Evolutionary conservation across 2,113 vertebrate genomes (phyloP).

Genomic region (Phasianus colchicus): DNA sequence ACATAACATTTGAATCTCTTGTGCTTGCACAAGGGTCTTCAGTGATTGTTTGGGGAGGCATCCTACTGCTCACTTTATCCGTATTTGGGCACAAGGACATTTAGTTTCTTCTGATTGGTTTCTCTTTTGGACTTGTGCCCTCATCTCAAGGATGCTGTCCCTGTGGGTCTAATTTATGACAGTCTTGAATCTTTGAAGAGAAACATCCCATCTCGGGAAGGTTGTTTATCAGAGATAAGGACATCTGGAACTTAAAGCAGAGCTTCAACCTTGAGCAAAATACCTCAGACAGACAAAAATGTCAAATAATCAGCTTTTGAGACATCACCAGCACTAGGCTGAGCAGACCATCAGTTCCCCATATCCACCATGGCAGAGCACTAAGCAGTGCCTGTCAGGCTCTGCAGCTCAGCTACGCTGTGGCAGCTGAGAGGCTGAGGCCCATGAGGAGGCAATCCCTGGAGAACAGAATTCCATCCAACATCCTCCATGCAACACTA

Average conservation of each 20-base stretch:
- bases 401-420: not conserved
- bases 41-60: not conserved
- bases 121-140: not conserved
- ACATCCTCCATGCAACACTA: not conserved
- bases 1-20: not conserved
- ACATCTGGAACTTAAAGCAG: not conserved
- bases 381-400: not conserved
- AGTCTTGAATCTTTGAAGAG: not conserved
- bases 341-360: not conserved
- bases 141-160: not conserved
- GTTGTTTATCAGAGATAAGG: too few species aligned
- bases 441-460: not conserved
- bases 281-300: not conserved
- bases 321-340: not conserved
- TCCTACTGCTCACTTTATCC: not conserved
- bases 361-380: not conserved
- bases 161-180: not conserved
- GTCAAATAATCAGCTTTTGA: not conserved
- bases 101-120: not conserved
- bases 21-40: not conserved
- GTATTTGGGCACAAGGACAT: not conserved
- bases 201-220: not conserved
- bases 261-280: not conserved
- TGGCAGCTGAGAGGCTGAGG: not conserved
- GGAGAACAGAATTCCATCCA: too few species aligned